These are phyloP conservation scores for Eublepharis macularius DNA, from an alignment of 2,113 vertebrate species.

Conservation along the genomic window DNA sequence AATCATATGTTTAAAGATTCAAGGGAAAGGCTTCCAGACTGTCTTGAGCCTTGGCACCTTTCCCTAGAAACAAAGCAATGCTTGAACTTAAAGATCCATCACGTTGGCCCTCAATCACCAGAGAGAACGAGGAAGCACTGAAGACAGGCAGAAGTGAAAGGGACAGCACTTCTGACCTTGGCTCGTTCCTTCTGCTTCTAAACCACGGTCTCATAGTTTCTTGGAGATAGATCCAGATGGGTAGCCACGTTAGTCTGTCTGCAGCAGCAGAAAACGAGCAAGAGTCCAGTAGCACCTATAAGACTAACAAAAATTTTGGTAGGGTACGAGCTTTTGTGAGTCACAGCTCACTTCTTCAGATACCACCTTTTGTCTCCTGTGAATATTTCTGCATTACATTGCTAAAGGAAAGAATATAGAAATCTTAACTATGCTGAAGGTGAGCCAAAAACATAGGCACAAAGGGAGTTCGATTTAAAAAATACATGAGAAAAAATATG, in stretches of 20 bases:
- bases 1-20: not conserved
- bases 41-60: not conserved
- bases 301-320: too few species aligned
- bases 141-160: not conserved
- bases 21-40: not conserved
- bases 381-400: not conserved
- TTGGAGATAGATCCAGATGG: too few species aligned
- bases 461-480: not conserved
- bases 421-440: too few species aligned
- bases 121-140: not conserved
- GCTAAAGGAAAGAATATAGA: not conserved
- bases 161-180: not conserved
- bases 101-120: not conserved
- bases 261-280: too few species aligned
- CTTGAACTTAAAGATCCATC: not conserved
- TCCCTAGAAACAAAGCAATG: not conserved
- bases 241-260: too few species aligned
- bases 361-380: not conserved
- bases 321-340: not conserved
- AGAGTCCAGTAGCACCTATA: not conserved
- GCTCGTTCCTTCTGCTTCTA: not conserved
- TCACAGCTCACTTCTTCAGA: too few species aligned
- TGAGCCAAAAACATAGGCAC: not conserved
- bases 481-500: not conserved
- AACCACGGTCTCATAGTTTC: not conserved